A percentile compares a stretch with the other conserved stretches of the same genome.
These are phyloP conservation scores for Zygaena filipendulae DNA, from an alignment of 2,888 invertebrate genomes.

Conservation along the genomic window DNA sequence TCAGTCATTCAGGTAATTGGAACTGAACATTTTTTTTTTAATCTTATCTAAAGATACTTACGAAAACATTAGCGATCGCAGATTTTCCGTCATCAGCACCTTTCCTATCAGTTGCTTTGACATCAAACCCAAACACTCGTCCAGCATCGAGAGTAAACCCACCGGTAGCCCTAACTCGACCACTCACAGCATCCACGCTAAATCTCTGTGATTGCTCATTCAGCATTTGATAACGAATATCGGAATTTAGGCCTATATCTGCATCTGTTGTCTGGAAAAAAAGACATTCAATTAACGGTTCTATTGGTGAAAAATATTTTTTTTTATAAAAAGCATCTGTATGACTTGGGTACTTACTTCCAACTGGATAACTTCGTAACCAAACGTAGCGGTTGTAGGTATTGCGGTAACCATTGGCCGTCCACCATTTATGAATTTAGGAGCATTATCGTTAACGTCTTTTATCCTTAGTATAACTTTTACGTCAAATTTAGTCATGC, in stretches of 20 bases:
- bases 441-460: constrained; percentile 87
- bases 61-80: constrained; percentile 87
- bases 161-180: constrained; percentile 79
- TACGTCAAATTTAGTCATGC: constrained; percentile 80
- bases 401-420: constrained; percentile 85
- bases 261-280: constrained; percentile 74
- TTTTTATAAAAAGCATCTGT: no score
- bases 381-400: constrained; percentile 83
- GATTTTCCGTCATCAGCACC: constrained; percentile 87
- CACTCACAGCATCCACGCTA: constrained; percentile 79
- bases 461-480: constrained; percentile 80
- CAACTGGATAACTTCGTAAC: constrained; percentile 81
- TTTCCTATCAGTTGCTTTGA: constrained; percentile 84
- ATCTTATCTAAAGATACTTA: no score
- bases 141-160: constrained; percentile 77
- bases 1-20: no score
- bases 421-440: constrained; percentile 79
- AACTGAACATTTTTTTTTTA: no score
- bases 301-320: no score
- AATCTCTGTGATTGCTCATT: constrained; percentile 81
- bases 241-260: constrained; percentile 80
- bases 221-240: constrained; percentile 83
- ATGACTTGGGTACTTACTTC: no score
- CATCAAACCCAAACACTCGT: constrained; percentile 85
- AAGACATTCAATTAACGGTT: no score